Evolutionary conservation across 1,140 invertebrate species (phyloP).

Genomic region (Homarus americanus): DNA sequence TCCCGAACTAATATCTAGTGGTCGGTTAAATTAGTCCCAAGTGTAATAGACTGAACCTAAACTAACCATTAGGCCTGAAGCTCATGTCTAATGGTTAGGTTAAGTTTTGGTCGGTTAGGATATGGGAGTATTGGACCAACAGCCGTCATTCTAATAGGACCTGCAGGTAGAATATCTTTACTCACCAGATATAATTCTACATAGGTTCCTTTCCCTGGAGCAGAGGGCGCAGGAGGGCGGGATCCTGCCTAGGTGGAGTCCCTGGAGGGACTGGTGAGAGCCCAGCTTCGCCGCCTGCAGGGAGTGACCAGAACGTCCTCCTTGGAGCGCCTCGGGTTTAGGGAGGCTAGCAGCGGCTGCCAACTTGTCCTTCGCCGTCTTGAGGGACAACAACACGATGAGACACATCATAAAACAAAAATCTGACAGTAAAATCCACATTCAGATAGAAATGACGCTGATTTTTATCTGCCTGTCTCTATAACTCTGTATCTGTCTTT

Average conservation of each 20-base stretch:
- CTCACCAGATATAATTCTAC: constrained; percentile 71
- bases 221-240: constrained; percentile 66
- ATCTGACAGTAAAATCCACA: too few relatives aligned
- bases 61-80: too few relatives aligned
- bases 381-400: neutral
- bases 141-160: too few relatives aligned
- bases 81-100: too few relatives aligned
- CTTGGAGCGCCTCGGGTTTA: constrained; percentile 37
- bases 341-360: constrained; percentile 10
- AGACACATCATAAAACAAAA: too few relatives aligned
- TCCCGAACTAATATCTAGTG: too few relatives aligned
- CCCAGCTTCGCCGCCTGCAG: neutral
- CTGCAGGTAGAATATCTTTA: too few relatives aligned
- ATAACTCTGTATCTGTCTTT: neutral
- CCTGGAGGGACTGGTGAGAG: constrained; percentile 36
- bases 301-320: neutral
- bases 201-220: constrained; percentile 60
- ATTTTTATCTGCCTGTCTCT: neutral
- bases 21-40: too few relatives aligned
- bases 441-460: too few relatives aligned
- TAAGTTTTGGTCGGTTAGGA: too few relatives aligned
- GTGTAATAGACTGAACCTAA: too few relatives aligned
- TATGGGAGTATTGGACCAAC: too few relatives aligned
- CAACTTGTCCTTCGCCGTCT: neutral
- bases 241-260: constrained; percentile 48